Conservation (phyloP, 2,797 vertebrate species). For the Acipenser oxyrinchus region DNA sequence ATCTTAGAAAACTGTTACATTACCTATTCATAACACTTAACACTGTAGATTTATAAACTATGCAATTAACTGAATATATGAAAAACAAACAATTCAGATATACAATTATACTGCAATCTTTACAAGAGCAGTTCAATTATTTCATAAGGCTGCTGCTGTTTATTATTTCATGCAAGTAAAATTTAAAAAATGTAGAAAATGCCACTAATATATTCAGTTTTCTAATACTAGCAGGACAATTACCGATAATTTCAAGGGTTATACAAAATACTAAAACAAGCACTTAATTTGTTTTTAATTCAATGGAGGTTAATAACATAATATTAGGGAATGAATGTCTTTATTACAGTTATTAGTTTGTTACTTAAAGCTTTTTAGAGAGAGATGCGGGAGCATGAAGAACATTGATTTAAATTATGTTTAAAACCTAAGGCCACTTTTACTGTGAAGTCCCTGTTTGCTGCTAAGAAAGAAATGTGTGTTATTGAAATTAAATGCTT, state of each 20-base stretch:
- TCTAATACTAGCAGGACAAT: conserved; percentile 21
- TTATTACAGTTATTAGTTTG: conserved; percentile 89
- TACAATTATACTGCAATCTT: conserved; percentile 14
- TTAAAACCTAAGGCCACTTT: conserved; percentile 86
- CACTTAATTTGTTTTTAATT: conserved; percentile 51
- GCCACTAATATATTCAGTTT: conserved; percentile 26
- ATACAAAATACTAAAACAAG: conserved; percentile 28
- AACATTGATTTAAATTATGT: conserved; percentile 84
- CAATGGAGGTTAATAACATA: conserved; percentile 75
- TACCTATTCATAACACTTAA: conserved; percentile 32
- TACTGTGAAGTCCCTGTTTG: conserved; percentile 72
- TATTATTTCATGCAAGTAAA: conserved; percentile 17
- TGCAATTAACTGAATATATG: conserved; percentile 34
- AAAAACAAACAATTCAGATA: conserved; percentile 33
- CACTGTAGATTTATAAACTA: conserved; percentile 41
- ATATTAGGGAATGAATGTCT: conserved; percentile 77
- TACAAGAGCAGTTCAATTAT: background rate
- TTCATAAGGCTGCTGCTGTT: conserved; percentile 19
- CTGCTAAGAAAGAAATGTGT: conserved; percentile 77
- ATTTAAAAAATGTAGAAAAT: conserved; percentile 19
- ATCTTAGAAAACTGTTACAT: conserved; percentile 21
- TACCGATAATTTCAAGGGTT: conserved; percentile 21
- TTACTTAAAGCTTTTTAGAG: conserved; percentile 87
- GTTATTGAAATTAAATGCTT: conserved; percentile 95
- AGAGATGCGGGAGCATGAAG: conserved; percentile 73